Base-by-base conservation (phyloP, 2,113 vertebrate genomes). In the Pseudolaguvia tuberculata region DNA sequence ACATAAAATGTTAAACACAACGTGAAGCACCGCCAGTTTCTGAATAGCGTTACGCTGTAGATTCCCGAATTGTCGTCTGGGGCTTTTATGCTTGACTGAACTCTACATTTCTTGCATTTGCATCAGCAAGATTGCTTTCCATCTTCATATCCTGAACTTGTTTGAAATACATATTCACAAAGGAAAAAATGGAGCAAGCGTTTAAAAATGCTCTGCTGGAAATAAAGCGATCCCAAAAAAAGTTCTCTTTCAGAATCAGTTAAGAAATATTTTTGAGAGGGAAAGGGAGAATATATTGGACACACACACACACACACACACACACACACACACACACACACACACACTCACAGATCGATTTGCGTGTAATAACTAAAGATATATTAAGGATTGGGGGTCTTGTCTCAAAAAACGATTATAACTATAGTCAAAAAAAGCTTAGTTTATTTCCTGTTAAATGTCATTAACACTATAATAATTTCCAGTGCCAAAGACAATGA, bases 101-200 rank as follows among this genome's bases (percentile, higher is more conserved):
- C 15, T 53, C 25, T 58, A 45, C 39, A 31, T 65, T 72, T 58
- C 27, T 56, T 59, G 62, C 62, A 47, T 61, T 73, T 63, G 56
- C 53, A 62, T 55, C 73, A 78, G 61, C 65, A 47, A 59, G 45
- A 78, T 58, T 77, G 63, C 70, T 70, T 67, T 76, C 75, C 47
- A 73, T 73, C 65, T 73, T 66, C 47, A 55, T 29, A 68, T 63
- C 53, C 57, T 72, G 74, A 69, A 63, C 48, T 62, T 62, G 55
- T 68, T 57, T 14, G n/a, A 66, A 78, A 69, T 27, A 45, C 25
- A 25, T 75, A 47, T 67, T 76, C 29, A 31, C 25, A 51, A 48
- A 68, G 51, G 70, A 73, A 69, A 67, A 67, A 61, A 42, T 61
- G 15, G 23, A 48, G 53, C 47, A 59, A 45, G 21, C 15, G 13